phyloP scores from a whole-genome alignment of 2,113 vertebrate species.

The Neogobius melanostomus region DNA sequence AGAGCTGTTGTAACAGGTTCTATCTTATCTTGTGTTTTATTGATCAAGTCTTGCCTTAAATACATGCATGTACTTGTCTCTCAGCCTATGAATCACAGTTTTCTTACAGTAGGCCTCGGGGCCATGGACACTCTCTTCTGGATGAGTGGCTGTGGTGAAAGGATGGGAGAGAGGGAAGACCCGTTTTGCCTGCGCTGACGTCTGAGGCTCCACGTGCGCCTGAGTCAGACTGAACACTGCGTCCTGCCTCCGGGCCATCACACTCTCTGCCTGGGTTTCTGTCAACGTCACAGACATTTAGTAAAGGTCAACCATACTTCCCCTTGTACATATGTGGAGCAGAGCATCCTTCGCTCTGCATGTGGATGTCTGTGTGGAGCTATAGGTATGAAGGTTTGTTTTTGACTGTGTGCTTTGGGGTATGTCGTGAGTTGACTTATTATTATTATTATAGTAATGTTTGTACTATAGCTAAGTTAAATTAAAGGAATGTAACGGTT shows the following conservation, averaged over 20 bases:
- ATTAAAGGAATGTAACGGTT: too few relatives aligned
- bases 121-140: conserved; percentile 39
- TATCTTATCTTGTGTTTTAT: too few relatives aligned
- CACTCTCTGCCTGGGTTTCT: conserved; percentile 52
- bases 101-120: conserved; percentile 37
- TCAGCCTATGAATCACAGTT: conserved; percentile 39
- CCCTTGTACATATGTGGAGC: conserved; percentile 25
- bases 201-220: conserved; percentile 37
- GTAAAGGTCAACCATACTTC: conserved; percentile 59
- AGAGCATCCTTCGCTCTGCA: conserved; percentile 4
- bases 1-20: too few relatives aligned
- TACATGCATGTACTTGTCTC: conserved; percentile 15
- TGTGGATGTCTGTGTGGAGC: conserved; percentile 4
- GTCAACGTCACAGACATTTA: conserved; percentile 67
- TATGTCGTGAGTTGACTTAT: background rate
- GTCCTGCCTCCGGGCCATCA: conserved; percentile 51
- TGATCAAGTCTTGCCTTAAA: background rate
- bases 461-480: too few relatives aligned
- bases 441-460: background rate
- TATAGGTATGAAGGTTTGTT: background rate
- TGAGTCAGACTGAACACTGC: conserved; percentile 56
- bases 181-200: conserved; percentile 34
- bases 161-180: conserved; percentile 44
- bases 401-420: too few relatives aligned
- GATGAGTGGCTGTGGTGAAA: conserved; percentile 42